Percentiles rank a stretch among this genome's conserved stretches.
Evolutionary conservation across 2,888 invertebrate genomes (phyloP).

Genomic region (Patella pellucida): DNA sequence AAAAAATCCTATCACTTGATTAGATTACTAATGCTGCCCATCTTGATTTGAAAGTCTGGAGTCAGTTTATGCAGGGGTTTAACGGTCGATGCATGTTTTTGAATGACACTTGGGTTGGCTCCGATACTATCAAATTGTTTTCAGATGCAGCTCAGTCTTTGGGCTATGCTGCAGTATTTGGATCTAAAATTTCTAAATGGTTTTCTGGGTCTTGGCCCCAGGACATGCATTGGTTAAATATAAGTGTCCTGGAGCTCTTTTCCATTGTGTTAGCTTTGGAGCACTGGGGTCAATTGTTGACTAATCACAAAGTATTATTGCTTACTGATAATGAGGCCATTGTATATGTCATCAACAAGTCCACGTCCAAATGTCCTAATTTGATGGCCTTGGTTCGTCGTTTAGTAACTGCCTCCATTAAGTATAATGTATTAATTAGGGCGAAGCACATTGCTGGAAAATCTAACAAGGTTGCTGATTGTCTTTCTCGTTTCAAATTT

Average conservation of each 20-base stretch:
- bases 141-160: conserved; percentile 1
- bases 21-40: not conserved
- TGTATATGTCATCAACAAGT: no score
- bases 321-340: not conserved
- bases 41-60: not conserved
- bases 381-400: no score
- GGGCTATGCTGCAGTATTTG: conserved; percentile 19
- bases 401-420: no score
- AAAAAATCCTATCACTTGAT: not conserved
- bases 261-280: not conserved
- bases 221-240: not conserved
- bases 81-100: not conserved
- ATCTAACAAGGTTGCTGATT: no score
- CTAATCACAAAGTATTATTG: not conserved
- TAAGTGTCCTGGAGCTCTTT: conserved; percentile 8
- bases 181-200: conserved; percentile 11
- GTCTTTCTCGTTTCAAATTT: no score
- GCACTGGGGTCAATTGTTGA: not conserved
- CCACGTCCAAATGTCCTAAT: no score
- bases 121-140: not conserved
- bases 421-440: no score
- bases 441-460: no score
- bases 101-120: not conserved
- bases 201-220: conserved; percentile 11
- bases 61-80: no score